Evolutionary conservation across 2,113 vertebrate species (phyloP).

Genomic region (Siphamia tubifer): DNA sequence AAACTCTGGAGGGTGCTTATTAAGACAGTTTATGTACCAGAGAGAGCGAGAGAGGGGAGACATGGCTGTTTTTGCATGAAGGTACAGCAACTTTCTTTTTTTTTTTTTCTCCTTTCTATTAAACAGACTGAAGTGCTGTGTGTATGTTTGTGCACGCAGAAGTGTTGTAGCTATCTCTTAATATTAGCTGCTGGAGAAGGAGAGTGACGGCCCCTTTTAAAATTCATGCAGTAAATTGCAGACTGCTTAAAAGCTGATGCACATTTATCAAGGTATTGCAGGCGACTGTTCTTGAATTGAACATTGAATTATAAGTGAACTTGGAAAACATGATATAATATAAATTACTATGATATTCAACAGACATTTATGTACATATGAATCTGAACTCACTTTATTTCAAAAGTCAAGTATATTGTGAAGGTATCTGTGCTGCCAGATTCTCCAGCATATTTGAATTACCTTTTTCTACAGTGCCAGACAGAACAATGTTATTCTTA

Average conservation of each 20-base stretch:
- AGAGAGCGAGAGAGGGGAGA: neutral
- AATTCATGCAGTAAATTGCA: neutral
- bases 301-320: neutral
- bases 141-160: too few relatives aligned
- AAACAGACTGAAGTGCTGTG: neutral
- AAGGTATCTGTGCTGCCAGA: neutral
- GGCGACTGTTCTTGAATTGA: neutral
- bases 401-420: neutral
- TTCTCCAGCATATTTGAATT: neutral
- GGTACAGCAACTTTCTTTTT: neutral
- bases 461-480: neutral
- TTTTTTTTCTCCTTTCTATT: neutral
- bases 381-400: neutral
- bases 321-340: too few relatives aligned
- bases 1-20: slow-evolving; percentile 19
- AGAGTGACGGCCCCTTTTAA: neutral
- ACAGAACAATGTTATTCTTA: neutral
- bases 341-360: too few relatives aligned
- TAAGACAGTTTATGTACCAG: slow-evolving; percentile 5
- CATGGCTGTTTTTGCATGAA: neutral
- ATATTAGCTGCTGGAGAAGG: neutral
- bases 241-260: neutral
- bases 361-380: neutral
- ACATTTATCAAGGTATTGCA: neutral
- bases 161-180: too few relatives aligned